Conservation (phyloP, 2,888 invertebrate species). For the Dynastes grantii region DNA sequence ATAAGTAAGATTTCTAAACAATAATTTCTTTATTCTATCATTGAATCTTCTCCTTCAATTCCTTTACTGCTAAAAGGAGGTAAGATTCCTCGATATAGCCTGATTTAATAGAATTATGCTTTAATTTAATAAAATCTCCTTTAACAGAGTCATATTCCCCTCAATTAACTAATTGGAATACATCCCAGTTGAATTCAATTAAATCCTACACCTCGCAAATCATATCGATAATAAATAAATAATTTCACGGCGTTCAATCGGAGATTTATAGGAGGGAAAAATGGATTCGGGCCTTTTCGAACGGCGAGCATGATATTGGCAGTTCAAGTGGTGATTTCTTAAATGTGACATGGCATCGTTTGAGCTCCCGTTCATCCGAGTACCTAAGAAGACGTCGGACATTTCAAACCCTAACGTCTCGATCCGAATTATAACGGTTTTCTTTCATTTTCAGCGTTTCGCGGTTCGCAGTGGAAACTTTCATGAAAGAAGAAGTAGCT, state of each 20-base stretch:
- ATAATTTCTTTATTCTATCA: too few relatives aligned
- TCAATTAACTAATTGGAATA: background rate
- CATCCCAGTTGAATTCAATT: background rate
- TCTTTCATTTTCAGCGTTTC: too few relatives aligned
- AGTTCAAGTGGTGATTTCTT: constrained; percentile 49
- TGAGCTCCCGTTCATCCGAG: constrained; percentile 15
- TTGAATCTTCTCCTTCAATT: too few relatives aligned
- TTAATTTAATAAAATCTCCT: too few relatives aligned
- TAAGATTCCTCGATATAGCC: too few relatives aligned
- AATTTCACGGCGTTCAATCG: constrained; percentile 37
- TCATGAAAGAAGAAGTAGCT: too few relatives aligned
- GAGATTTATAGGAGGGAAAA: constrained; percentile 37
- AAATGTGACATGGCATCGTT: constrained; percentile 39
- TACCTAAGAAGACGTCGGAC: constrained; percentile 9
- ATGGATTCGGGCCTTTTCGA: constrained; percentile 36
- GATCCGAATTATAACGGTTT: too few relatives aligned
- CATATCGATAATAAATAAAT: constrained; percentile 39
- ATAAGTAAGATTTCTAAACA: too few relatives aligned
- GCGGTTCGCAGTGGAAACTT: too few relatives aligned
- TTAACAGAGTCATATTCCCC: too few relatives aligned
- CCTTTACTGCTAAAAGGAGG: too few relatives aligned
- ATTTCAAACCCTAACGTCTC: background rate
- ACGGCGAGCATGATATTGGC: constrained; percentile 49
- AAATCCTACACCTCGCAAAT: background rate
- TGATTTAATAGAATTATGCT: too few relatives aligned